phyloP scores from a whole-genome alignment of 53 echinoderm and acorn worm genomes.

The Stichopus horrens region DNA sequence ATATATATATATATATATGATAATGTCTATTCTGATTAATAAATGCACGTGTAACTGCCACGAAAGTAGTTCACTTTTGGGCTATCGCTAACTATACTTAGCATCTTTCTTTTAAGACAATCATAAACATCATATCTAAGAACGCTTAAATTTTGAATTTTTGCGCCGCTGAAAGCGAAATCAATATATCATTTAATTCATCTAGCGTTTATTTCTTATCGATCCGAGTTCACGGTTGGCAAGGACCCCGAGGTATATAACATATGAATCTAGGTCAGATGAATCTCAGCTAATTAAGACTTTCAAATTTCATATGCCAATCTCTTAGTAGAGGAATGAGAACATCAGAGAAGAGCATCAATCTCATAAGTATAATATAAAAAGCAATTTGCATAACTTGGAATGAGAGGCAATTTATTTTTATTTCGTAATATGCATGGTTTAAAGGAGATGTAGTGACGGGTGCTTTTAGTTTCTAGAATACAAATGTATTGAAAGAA shows the following conservation, averaged over 20 bases:
- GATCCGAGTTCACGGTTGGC: background rate
- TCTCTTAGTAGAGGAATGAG: background rate
- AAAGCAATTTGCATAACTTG: background rate
- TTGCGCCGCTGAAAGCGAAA: background rate
- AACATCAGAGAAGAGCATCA: background rate
- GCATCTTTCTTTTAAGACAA: background rate
- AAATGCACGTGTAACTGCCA: too few relatives aligned
- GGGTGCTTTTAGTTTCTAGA: too few relatives aligned
- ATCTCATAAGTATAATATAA: background rate
- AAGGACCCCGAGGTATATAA: slow-evolving; percentile 21
- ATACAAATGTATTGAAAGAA: too few relatives aligned
- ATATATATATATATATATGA: too few relatives aligned
- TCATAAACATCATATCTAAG: background rate
- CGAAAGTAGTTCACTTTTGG: background rate
- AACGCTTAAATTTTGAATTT: background rate
- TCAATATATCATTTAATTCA: background rate
- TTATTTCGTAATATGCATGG: background rate
- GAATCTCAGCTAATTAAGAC: background rate
- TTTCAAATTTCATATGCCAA: background rate
- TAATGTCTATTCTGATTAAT: too few relatives aligned
- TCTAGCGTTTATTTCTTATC: background rate
- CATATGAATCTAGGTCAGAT: slow-evolving; percentile 18
- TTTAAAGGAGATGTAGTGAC: too few relatives aligned
- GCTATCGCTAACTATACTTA: background rate
- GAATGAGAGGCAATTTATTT: background rate